Percentiles rank a stretch among this genome's conserved stretches.
Conservation (phyloP, 2,797 vertebrate genomes). For the Acridotheres tristis region DNA sequence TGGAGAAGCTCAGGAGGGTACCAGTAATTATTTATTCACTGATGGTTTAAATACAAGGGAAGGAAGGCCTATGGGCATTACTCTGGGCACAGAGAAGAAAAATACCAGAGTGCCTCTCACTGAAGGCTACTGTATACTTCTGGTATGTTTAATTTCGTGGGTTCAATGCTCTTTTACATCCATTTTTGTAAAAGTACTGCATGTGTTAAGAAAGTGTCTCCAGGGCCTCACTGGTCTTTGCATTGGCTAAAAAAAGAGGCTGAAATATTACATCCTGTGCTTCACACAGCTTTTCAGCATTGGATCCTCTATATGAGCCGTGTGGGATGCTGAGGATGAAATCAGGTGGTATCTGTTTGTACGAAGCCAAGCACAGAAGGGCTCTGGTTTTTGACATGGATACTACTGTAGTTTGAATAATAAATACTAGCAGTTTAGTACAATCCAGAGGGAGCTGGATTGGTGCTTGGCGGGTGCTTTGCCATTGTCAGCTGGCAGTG, state of each 20-base stretch:
- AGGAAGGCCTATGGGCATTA: background rate
- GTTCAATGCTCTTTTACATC: background rate
- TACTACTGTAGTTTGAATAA: background rate
- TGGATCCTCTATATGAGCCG: background rate
- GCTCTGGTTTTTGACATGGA: background rate
- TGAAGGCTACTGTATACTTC: background rate
- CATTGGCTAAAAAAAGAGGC: background rate
- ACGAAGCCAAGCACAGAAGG: background rate
- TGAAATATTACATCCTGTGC: background rate
- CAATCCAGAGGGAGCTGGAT: background rate
- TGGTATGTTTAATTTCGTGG: background rate
- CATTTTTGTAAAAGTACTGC: background rate
- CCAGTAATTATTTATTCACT: background rate
- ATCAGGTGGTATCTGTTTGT: background rate
- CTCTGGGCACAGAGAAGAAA: background rate
- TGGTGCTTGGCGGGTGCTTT: background rate
- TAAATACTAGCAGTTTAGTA: slow-evolving; percentile 6
- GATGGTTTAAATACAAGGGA: background rate
- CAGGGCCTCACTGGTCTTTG: background rate
- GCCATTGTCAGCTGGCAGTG: slow-evolving; percentile 27
- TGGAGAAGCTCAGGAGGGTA: slow-evolving; percentile 10
- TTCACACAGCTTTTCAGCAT: background rate
- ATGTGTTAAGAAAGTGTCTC: background rate
- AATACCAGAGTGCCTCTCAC: background rate
- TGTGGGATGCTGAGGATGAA: background rate